Evolutionary conservation across 2,888 invertebrate species (phyloP).

Genomic region (Meteorus colon): DNA sequence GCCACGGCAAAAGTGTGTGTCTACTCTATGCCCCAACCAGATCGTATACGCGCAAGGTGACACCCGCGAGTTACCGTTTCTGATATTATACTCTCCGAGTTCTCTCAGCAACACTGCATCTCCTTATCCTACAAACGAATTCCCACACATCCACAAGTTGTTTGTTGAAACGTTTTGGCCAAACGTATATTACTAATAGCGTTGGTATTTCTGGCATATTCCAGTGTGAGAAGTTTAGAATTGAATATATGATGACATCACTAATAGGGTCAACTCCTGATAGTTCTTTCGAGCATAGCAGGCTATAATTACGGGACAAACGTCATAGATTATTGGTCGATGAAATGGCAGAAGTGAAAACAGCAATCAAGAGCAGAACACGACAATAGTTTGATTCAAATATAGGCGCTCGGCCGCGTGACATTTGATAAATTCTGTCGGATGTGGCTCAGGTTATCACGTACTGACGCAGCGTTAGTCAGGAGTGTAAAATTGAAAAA

Average conservation of each 20-base stretch:
- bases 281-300: slow-evolving; percentile 28
- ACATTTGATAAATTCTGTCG: slow-evolving; percentile 66
- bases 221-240: background rate
- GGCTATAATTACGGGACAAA: slow-evolving; percentile 30
- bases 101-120: background rate
- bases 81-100: slow-evolving; percentile 20
- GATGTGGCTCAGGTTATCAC: slow-evolving; percentile 45
- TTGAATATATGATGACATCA: background rate
- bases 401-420: slow-evolving; percentile 69
- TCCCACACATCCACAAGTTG: slow-evolving; percentile 4
- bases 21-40: slow-evolving; percentile 18
- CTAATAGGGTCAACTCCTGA: background rate
- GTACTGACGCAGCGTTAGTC: background rate
- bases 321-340: slow-evolving; percentile 47
- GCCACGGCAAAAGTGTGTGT: slow-evolving; percentile 10
- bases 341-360: background rate
- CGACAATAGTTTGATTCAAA: slow-evolving; percentile 52
- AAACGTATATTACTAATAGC: background rate
- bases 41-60: slow-evolving; percentile 16
- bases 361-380: slow-evolving; percentile 32
- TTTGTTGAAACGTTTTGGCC: background rate
- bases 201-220: background rate
- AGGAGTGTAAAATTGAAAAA: background rate
- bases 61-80: slow-evolving; percentile 37
- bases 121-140: background rate